Evolutionary conservation across 2,113 vertebrate genomes (phyloP), one percentile per base, ranked within the genome.

Genomic region (Corydoras sp.): DNA sequence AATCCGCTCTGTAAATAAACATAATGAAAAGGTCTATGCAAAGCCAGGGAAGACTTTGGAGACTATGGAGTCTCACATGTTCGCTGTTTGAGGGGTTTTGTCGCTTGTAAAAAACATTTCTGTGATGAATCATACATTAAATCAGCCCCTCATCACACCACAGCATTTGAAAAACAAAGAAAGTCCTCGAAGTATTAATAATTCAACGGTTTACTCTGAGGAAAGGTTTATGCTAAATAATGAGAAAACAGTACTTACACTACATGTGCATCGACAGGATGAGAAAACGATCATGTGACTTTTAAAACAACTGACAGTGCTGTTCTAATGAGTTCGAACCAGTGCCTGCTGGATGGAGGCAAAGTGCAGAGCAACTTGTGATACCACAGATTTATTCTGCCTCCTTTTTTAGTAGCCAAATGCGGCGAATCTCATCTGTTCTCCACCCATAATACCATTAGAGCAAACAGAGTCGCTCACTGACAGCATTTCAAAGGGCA

Each of bases 51-150:
- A 43, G 4, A 43, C 35, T 11, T 3, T 53, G 49, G 29, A 60
- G 43, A 51, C 11, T 43, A 14, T 2, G 1, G 18, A 9, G 43
- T 51, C 24, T 35, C 29, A 51, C 14, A 10, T 35, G 29, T 32
- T 58, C 14, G 32, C 56, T 35, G 30, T 73, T 14, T 49, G 58
- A 15, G 13, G n/a, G 48, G 24, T 67, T 18, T 65, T 29, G 54
- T 49, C 14, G n/a, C 32, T 53, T 66, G 11, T 29, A 43, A 60
- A 50, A 30, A 31, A 49, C 51, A 10, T 9, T 68, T 49, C 18
- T 24, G 10, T 62, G 14, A 62, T 68, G 59, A 68, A 62, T 74
- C 72, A 62, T 49, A 35, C 58, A 74, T 74, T 68, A 65, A 50
- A 49, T 74, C 72, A 74, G 56, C 10, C 13, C 65, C 53, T 68